A percentile compares a stretch with the other conserved stretches of the same genome.
phyloP scores from a whole-genome alignment of 2,113 vertebrate species.

The Agelaius phoeniceus region DNA sequence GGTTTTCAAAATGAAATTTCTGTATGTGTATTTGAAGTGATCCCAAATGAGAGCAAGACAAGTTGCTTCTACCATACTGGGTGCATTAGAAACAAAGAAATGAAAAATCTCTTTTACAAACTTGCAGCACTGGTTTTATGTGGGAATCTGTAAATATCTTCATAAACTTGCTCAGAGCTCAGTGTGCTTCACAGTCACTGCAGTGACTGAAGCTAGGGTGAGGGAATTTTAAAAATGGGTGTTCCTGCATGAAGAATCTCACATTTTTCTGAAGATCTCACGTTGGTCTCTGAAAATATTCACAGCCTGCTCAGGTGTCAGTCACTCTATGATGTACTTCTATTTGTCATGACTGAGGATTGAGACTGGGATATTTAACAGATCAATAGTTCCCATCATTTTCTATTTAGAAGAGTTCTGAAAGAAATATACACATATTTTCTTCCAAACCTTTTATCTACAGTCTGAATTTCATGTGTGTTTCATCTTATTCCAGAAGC shows the following conservation, averaged over 20 bases:
- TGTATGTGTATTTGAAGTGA: not conserved
- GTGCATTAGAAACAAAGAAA: not conserved
- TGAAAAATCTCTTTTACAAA: not conserved
- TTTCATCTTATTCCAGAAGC: not conserved
- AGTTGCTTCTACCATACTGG: not conserved
- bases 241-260: not conserved
- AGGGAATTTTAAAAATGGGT: not conserved
- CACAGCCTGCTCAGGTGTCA: not conserved
- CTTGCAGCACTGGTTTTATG: constrained; percentile 8
- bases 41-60: not conserved
- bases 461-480: not conserved
- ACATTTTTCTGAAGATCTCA: not conserved
- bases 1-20: not conserved
- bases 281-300: not conserved
- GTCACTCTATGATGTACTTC: not conserved
- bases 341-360: not conserved
- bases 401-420: not conserved
- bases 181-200: not conserved
- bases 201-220: not conserved
- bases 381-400: not conserved
- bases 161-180: not conserved
- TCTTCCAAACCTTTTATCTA: not conserved
- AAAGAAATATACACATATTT: not conserved
- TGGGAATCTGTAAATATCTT: not conserved
- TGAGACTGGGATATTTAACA: not conserved